Evolutionary conservation across 2,113 vertebrate genomes (phyloP).

Genomic region (Macaca fascicularis): T2T-MFA8v1.1 NC_088386.1:96399501-96400000

Average conservation of each 20-base stretch:
- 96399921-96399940: not conserved
- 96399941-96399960: too few relatives aligned
- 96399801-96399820: not conserved
- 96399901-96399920: not conserved
- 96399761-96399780: not conserved
- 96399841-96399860: not conserved
- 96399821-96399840: not conserved
- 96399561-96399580: not conserved
- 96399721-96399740: not conserved
- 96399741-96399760: not conserved
- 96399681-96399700: too few relatives aligned
- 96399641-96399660: not conserved
- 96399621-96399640: not conserved
- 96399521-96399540: too few relatives aligned
- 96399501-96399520: not conserved
- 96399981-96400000: not conserved
- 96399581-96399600: not conserved
- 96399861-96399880: not conserved
- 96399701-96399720: not conserved
- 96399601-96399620: not conserved
- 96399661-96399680: rapidly evolving
- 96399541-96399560: not conserved
- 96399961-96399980: not conserved
- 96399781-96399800: not conserved
- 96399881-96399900: too few relatives aligned